Percentiles rank a stretch among this genome's conserved stretches.
phyloP scores from a whole-genome alignment of 2,888 invertebrate genomes.

The Habroteleia sp. region DNA sequence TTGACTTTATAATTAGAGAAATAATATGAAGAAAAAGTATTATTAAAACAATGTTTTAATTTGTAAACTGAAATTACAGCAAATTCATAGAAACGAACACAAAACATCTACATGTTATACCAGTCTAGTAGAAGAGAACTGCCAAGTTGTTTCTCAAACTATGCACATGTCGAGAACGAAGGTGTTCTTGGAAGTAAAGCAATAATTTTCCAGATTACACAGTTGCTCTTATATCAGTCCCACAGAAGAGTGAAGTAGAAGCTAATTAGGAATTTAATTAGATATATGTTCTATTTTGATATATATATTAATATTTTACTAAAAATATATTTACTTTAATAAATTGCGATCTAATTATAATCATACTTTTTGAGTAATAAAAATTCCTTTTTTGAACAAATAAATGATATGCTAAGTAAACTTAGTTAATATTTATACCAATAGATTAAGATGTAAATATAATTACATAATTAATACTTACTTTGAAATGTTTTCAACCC shows the following conservation, averaged over 20 bases:
- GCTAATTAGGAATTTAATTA: slow-evolving; percentile 55
- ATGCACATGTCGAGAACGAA: slow-evolving; percentile 58
- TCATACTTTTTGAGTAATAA: too few relatives aligned
- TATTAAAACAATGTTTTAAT: slow-evolving; percentile 43
- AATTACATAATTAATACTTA: too few relatives aligned
- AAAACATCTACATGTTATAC: slow-evolving; percentile 52
- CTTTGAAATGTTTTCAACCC: too few relatives aligned
- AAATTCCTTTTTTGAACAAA: too few relatives aligned
- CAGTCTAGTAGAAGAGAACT: slow-evolving; percentile 48
- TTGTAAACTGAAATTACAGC: slow-evolving; percentile 52
- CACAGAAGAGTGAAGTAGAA: slow-evolving; percentile 44
- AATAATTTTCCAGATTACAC: slow-evolving; percentile 56
- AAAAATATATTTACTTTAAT: too few relatives aligned
- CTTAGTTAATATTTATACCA: too few relatives aligned
- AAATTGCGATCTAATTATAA: too few relatives aligned
- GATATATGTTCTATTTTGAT: slow-evolving; percentile 18
- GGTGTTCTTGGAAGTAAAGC: slow-evolving; percentile 58
- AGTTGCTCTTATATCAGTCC: slow-evolving; percentile 55
- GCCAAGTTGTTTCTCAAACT: slow-evolving; percentile 58
- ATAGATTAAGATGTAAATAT: too few relatives aligned
- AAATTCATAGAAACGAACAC: slow-evolving; percentile 51
- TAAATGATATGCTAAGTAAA: too few relatives aligned
- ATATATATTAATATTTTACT: too few relatives aligned
- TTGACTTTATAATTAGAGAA: too few relatives aligned
- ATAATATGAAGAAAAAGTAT: too few relatives aligned